Evolutionary conservation across 2,113 vertebrate species (phyloP), one percentile per base, ranked within the genome.

Genomic region (Pygoscelis antarcticus): DNA sequence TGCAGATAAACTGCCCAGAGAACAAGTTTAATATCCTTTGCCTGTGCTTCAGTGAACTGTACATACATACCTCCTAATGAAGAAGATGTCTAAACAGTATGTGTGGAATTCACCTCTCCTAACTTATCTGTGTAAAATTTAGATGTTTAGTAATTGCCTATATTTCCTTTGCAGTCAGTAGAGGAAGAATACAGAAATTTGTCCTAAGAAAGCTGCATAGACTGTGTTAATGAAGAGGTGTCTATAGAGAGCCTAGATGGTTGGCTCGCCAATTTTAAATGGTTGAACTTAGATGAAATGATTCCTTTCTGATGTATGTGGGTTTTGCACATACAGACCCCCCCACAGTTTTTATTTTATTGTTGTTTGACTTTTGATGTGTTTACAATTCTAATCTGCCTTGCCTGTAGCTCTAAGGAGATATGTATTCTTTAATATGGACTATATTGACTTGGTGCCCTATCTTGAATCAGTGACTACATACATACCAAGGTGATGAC

Each of bases 21-120:
- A 92, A 47, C 55, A 82, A 92, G 32, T 85, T 81, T 82, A 92
- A 82, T 90, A 90, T 69, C 54, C 47, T 95, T 90, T 96, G n/a
- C 86, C 54, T 70, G 60, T 90, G 17, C 65, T 75, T 94, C 70
- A 82, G 30, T 66, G 65, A 94, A 57, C 51, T 82, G 70, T 66
- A 70, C 36, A 38, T 90, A 82, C 30, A 82, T 82, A 52, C 22
- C 29, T 75, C n/a, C 55, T 88, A 75, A 82, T 78, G 64, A 88
- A 93, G 81, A 93, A 85, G 64, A 44, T 94, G 44, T 40, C 70
- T 74, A 42, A 94, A 88, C 54, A 88, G 32, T 82, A 74, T 82
- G 36, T 85, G 54, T 94, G 70, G 54, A 92, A 85, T 92, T 92
- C 78, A 70, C 46, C 54, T 81, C 49, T 87, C 78, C 86, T 84